Conservation (phyloP, 2,113 vertebrate species). For the Syngnathus scovelli region DNA sequence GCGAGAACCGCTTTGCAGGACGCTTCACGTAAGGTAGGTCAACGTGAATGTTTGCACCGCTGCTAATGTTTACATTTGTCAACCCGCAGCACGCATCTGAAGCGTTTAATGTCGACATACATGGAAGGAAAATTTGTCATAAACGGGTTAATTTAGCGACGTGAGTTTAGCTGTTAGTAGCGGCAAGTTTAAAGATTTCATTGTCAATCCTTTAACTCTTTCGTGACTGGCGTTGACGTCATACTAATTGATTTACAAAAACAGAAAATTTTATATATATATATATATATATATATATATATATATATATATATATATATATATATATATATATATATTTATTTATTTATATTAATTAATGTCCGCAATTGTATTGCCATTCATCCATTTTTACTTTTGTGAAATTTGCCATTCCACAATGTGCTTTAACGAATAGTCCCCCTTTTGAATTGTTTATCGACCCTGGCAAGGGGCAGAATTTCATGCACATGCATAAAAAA, state of each 20-base stretch:
- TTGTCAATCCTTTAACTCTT: neutral
- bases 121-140: neutral
- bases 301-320: too few species aligned
- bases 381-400: too few species aligned
- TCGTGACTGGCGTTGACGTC: neutral
- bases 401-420: too few species aligned
- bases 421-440: too few species aligned
- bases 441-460: too few species aligned
- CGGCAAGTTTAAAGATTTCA: neutral
- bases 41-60: neutral
- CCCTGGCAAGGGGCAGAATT: too few species aligned
- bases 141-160: neutral
- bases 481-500: too few species aligned
- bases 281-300: too few species aligned
- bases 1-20: neutral
- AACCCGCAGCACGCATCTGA: neutral
- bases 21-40: neutral
- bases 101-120: neutral
- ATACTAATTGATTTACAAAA: neutral
- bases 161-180: neutral
- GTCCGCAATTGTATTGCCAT: too few species aligned
- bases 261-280: too few species aligned
- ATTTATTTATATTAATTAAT: too few species aligned
- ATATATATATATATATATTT: too few species aligned
- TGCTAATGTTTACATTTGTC: neutral